These are phyloP conservation scores for Elysia crispata DNA, from an alignment of 2,888 invertebrate species.

Conservation along the genomic window DNA sequence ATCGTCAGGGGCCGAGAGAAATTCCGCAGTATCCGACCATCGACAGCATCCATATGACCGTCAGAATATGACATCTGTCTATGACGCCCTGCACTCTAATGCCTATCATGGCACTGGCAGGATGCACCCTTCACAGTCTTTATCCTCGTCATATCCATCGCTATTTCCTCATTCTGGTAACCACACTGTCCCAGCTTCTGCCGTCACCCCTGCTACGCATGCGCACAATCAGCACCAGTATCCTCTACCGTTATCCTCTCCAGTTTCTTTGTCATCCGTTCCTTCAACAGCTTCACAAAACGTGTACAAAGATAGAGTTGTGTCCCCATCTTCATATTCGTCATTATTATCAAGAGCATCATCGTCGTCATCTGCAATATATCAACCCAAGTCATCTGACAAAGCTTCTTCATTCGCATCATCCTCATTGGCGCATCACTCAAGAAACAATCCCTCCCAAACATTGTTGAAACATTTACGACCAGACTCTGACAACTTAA, in stretches of 20 bases:
- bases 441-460: too few species aligned
- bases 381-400: neutral
- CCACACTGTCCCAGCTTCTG: too few species aligned
- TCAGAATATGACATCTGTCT: slow-evolving; percentile 34
- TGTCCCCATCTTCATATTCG: neutral
- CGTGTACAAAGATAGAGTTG: neutral
- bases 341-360: neutral
- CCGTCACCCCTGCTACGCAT: too few species aligned
- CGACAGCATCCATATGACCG: slow-evolving; percentile 2
- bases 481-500: neutral
- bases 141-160: slow-evolving; percentile 12
- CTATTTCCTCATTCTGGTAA: neutral
- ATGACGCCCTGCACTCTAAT: neutral
- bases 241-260: too few species aligned
- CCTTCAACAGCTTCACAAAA: neutral
- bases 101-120: too few species aligned
- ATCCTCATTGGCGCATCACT: too few species aligned
- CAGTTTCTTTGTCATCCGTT: too few species aligned
- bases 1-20: neutral
- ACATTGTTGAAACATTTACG: neutral
- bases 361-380: neutral
- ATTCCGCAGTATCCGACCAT: neutral
- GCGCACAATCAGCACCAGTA: too few species aligned
- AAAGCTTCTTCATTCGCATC: neutral
- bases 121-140: too few species aligned